Evolutionary conservation across 2,113 vertebrate genomes (phyloP).

Genomic region (Corythoichthys intestinalis): DNA sequence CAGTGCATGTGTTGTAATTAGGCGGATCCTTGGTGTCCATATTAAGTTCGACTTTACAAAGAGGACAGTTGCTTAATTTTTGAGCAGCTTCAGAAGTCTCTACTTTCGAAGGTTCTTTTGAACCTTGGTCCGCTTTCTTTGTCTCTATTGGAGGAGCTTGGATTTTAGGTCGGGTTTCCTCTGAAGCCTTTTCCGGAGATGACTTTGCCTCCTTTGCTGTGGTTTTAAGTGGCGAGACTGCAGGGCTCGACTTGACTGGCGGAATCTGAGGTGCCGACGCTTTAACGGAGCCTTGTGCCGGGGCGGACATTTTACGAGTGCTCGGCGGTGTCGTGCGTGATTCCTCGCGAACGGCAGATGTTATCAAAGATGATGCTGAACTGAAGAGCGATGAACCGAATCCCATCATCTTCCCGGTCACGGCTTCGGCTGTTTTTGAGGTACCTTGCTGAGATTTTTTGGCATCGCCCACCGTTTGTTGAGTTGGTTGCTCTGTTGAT

Average conservation of each 20-base stretch:
- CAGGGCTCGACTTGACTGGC: constrained; percentile 33
- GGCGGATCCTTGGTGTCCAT: constrained; percentile 75
- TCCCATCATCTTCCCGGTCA: constrained; percentile 68
- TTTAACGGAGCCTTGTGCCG: constrained; percentile 51
- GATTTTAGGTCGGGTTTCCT: constrained; percentile 46
- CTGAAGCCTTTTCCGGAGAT: constrained; percentile 40
- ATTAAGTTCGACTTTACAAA: constrained; percentile 87
- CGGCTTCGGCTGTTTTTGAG: constrained; percentile 43
- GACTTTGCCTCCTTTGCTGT: constrained; percentile 29
- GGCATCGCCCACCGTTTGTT: constrained; percentile 63
- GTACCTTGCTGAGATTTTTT: constrained; percentile 56
- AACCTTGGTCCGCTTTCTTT: constrained; percentile 13
- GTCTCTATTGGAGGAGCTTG: constrained; percentile 52
- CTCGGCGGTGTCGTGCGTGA: constrained; percentile 44
- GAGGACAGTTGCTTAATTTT: constrained; percentile 72
- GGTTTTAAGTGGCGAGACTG: constrained; percentile 36
- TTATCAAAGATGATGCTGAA: constrained; percentile 67
- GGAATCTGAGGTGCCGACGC: constrained; percentile 33
- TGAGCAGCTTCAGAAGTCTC: constrained; percentile 20
- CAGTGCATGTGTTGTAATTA: constrained; percentile 86
- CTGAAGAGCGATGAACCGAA: constrained; percentile 63
- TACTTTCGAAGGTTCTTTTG: constrained; percentile 38
- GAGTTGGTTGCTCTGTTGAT: constrained; percentile 58
- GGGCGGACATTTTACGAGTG: constrained; percentile 61
- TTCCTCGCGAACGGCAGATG: constrained; percentile 64